phyloP scores from a whole-genome alignment of 2,113 vertebrate species.

The Zingel zingel region DNA sequence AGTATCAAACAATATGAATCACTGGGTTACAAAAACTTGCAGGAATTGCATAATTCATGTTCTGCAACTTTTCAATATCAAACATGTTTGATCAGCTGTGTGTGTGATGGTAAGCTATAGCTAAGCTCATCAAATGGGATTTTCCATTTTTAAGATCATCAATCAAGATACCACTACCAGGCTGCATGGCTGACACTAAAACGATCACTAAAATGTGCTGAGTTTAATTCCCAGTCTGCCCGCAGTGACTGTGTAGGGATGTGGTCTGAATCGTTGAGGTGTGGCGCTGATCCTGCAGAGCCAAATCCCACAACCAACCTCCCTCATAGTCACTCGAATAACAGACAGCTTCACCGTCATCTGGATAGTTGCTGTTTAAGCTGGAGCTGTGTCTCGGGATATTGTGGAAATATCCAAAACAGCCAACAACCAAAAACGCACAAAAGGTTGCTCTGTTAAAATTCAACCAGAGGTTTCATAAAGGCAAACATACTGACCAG shows the following conservation, averaged over 20 bases:
- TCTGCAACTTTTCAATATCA: background rate
- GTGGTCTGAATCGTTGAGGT: conserved; percentile 44
- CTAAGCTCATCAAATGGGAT: background rate
- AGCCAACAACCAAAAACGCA: background rate
- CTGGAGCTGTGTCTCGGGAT: background rate
- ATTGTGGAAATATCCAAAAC: background rate
- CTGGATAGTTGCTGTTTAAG: background rate
- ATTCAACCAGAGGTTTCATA: background rate
- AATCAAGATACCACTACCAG: background rate
- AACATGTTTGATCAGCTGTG: background rate
- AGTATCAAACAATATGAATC: background rate
- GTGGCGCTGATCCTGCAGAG: conserved; percentile 19
- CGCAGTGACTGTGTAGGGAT: conserved; percentile 49
- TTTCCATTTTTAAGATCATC: conserved; percentile 4
- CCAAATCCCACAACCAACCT: conserved; percentile 8
- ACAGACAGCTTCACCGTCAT: conserved; percentile 11
- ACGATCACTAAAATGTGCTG: conserved; percentile 32
- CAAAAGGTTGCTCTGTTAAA: background rate
- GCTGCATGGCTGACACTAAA: background rate
- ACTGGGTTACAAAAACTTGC: background rate
- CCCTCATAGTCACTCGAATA: conserved; percentile 20
- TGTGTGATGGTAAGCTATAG: background rate
- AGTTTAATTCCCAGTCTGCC: conserved; percentile 29
- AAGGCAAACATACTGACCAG: background rate
- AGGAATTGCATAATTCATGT: background rate